Evolutionary conservation across 2,888 invertebrate species (phyloP).

Genomic region (Bedellia somnulentella): DNA sequence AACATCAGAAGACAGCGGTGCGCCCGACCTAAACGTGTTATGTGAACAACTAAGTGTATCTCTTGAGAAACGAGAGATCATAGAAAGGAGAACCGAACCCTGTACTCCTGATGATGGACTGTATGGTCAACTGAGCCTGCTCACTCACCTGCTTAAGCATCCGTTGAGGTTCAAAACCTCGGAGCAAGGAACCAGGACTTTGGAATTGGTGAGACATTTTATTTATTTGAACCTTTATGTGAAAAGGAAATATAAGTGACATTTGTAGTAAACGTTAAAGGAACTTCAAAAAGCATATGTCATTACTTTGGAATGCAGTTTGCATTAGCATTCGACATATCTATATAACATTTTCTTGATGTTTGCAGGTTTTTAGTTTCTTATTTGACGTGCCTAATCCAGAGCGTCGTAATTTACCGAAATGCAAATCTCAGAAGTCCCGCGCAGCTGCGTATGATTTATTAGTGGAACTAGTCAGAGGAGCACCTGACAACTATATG

Average conservation of each 20-base stretch:
- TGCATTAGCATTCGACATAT: too few species aligned
- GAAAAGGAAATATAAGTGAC: too few species aligned
- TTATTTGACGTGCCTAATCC: conserved; percentile 90
- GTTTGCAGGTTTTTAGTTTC: conserved; percentile 75
- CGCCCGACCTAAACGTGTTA: conserved; percentile 68
- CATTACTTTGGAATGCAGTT: too few species aligned
- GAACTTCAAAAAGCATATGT: too few species aligned
- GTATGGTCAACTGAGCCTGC: conserved; percentile 82
- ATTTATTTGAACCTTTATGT: too few species aligned
- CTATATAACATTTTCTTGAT: too few species aligned
- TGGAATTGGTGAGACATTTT: conserved; percentile 64
- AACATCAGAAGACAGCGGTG: conserved; percentile 47
- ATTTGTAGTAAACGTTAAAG: too few species aligned
- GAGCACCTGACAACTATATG: conserved; percentile 83
- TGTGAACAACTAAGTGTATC: conserved; percentile 74
- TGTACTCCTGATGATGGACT: conserved; percentile 89
- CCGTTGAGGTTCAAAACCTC: conserved; percentile 84
- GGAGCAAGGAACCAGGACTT: conserved; percentile 69
- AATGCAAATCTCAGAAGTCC: conserved; percentile 89
- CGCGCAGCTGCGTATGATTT: conserved; percentile 90
- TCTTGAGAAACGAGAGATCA: conserved; percentile 75
- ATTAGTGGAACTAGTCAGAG: conserved; percentile 83
- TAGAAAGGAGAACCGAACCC: conserved; percentile 77
- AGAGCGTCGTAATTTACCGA: conserved; percentile 81
- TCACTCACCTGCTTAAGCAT: conserved; percentile 87